These are phyloP conservation scores for Megastigmus dorsalis DNA, from an alignment of 2,888 invertebrate species.

Conservation along the genomic window DNA sequence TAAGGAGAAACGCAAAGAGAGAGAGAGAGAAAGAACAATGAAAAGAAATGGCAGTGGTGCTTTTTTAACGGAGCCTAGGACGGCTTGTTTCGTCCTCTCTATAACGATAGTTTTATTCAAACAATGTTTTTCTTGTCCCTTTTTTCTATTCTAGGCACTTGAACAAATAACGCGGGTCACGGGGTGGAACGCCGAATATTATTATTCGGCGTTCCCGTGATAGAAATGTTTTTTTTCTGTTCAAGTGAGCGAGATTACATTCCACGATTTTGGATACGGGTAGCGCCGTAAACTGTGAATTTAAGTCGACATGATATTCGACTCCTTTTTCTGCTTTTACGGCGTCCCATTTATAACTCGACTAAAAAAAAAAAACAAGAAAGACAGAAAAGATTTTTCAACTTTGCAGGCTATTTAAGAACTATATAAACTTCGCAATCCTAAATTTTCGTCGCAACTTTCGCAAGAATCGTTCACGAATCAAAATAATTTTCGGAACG, in stretches of 20 bases:
- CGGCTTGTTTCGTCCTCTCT: slow-evolving; percentile 25
- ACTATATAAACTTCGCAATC: too few species aligned
- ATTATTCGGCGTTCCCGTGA: slow-evolving; percentile 5
- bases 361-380: too few species aligned
- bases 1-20: not conserved
- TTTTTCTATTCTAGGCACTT: too few species aligned
- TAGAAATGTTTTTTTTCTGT: not conserved
- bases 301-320: slow-evolving; percentile 35
- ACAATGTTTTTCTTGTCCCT: slow-evolving; percentile 37
- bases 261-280: slow-evolving; percentile 23
- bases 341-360: too few species aligned
- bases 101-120: slow-evolving; percentile 45
- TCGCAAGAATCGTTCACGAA: too few species aligned
- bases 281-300: slow-evolving; percentile 31
- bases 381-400: too few species aligned
- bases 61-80: not conserved
- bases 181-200: slow-evolving; percentile 32
- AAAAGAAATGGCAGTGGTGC: not conserved
- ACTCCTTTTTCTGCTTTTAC: too few species aligned
- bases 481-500: too few species aligned
- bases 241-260: slow-evolving; percentile 31
- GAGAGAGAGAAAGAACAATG: too few species aligned
- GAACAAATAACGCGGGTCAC: too few species aligned
- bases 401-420: too few species aligned
- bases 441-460: too few species aligned